Conservation (phyloP, 2,113 vertebrate genomes). For the Plecturocebus donacophilus region DNA sequence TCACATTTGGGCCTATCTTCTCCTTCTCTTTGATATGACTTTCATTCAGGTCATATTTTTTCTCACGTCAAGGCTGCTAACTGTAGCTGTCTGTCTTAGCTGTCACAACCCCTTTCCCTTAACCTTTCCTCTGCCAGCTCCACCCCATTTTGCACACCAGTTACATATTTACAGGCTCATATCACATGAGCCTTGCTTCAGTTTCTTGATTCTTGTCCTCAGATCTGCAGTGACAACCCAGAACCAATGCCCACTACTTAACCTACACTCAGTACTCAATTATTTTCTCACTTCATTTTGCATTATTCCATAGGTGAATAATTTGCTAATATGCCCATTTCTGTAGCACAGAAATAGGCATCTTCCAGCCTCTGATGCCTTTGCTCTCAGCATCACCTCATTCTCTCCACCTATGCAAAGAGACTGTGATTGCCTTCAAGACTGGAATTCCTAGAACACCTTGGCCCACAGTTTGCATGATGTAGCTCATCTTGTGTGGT, state of each 20-base stretch:
- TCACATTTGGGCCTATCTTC: slow-evolving; percentile 37
- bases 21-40: slow-evolving; percentile 52
- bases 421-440: neutral
- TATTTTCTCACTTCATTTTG: neutral
- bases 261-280: neutral
- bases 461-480: neutral
- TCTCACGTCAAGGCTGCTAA: neutral
- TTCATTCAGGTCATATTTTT: slow-evolving; percentile 12
- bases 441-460: neutral
- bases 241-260: neutral
- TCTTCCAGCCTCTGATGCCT: too few species aligned
- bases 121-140: neutral
- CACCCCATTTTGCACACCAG: neutral
- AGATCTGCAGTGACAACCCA: neutral
- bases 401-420: neutral
- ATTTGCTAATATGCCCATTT: neutral
- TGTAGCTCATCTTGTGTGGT: neutral
- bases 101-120: neutral
- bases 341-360: neutral
- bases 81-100: neutral
- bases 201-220: neutral
- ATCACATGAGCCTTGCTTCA: neutral
- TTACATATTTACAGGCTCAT: neutral
- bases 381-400: neutral
- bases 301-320: neutral